These are phyloP conservation scores for Gymnodraco acuticeps DNA, from an alignment of 2,797 vertebrate species.

Conservation along the genomic window DNA sequence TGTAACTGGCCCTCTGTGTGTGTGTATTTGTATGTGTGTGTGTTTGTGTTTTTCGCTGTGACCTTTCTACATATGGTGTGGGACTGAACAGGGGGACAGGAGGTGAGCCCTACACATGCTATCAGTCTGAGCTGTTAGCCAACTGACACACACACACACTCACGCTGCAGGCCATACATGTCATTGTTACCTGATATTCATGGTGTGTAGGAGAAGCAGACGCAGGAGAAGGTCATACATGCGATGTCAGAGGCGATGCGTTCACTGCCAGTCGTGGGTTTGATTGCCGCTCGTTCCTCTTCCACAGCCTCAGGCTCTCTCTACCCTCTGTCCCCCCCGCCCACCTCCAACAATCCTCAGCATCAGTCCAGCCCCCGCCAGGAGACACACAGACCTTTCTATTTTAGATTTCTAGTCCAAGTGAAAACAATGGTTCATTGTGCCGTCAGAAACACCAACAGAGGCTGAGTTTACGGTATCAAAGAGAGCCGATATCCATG, in stretches of 20 bases:
- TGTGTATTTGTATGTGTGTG: slow-evolving; percentile 8
- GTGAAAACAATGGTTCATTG: slow-evolving; percentile 45
- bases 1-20: not conserved
- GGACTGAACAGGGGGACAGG: slow-evolving; percentile 63
- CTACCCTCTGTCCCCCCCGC: slow-evolving; percentile 60
- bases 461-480: slow-evolving; percentile 27
- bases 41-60: slow-evolving; percentile 41
- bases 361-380: slow-evolving; percentile 50
- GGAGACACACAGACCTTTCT: slow-evolving; percentile 63
- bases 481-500: slow-evolving; percentile 22
- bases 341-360: slow-evolving; percentile 58
- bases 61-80: slow-evolving; percentile 80
- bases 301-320: slow-evolving; percentile 54
- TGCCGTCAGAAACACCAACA: slow-evolving; percentile 25
- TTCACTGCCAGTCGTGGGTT: slow-evolving; percentile 57
- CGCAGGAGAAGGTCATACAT: slow-evolving; percentile 70
- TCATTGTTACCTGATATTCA: slow-evolving; percentile 76
- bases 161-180: slow-evolving; percentile 54
- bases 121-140: slow-evolving; percentile 68
- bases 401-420: slow-evolving; percentile 61
- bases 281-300: slow-evolving; percentile 57
- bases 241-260: slow-evolving; percentile 65
- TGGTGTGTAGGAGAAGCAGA: slow-evolving; percentile 67
- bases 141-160: slow-evolving; percentile 36
- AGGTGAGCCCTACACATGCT: slow-evolving; percentile 72